Evolutionary conservation across 2,113 vertebrate species (phyloP), one percentile per base, ranked within the genome.

Genomic region (Paracanthobrama guichenoti): DNA sequence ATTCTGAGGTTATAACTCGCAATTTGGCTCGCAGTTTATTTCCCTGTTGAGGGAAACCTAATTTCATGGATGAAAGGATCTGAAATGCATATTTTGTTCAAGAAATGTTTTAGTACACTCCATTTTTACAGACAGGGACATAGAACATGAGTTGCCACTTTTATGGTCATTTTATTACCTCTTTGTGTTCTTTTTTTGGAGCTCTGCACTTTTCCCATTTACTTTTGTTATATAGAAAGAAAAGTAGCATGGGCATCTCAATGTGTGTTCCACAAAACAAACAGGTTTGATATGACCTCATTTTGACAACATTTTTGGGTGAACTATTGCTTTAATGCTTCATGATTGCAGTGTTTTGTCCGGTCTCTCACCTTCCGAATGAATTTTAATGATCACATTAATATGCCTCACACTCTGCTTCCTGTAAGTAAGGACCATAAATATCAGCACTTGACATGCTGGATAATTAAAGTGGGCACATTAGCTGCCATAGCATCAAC

Each of bases 391-490:
- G 22, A 62, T 44, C 39, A 18, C 57, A 64, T 79, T 79, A 42
- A 62, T 79, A 62, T 79, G 14, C 59, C 31, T 60, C 55, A 60
- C 55, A 78, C 35, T 79, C 57, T 79, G 55, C 24, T 42, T 28
- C 57, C 35, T 60, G n/a, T 62, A 46, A 79, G 55, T 44, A 8
- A 26, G 76, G 7, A 11, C 39, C 39, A 44, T 62, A 79, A 79
- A 79, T 79, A 64, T 46, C 77, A 46, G n/a, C 59, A 28, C 57
- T 39, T 78, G 39, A 79, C 77, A 46, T 4, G 24, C 76, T 44
- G 11, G 76, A 60, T 78, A 44, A 77, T 77, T 44, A 44, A 78
- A 78, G 53, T 42, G 59, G 31, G 22, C 46, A 53, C n/a, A 39
- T 44, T 44, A 16, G 66, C 28, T 79, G 42, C 72, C 31, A 64